These are phyloP conservation scores for Bryconaethiops microstoma DNA, from an alignment of 2,797 vertebrate genomes.

Conservation along the genomic window DNA sequence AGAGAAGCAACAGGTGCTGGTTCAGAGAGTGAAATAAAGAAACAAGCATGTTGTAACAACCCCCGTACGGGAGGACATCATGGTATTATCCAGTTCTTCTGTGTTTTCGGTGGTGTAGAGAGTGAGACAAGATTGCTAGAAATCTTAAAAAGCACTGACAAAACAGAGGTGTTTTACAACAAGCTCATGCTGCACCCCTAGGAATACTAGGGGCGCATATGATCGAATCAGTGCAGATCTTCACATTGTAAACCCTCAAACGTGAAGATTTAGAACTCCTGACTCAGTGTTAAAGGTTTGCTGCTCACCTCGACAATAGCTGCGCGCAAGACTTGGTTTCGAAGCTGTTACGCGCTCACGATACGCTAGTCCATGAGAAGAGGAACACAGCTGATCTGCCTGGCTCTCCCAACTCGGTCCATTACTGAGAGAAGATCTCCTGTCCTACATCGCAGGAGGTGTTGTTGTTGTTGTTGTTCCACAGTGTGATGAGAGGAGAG, in stretches of 20 bases:
- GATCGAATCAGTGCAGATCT: not conserved
- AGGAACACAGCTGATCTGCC: not conserved
- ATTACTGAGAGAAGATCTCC: conserved; percentile 9
- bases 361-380: not conserved
- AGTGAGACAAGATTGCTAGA: no score
- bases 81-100: no score
- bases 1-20: conserved; percentile 26
- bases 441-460: not conserved
- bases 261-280: not conserved
- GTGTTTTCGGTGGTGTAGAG: not conserved
- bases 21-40: not conserved
- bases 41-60: not conserved
- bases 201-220: no score
- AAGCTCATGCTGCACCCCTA: no score
- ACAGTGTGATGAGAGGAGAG: not conserved
- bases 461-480: not conserved
- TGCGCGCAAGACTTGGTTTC: not conserved
- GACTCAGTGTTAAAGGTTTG: not conserved
- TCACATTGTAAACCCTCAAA: not conserved
- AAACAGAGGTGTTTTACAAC: not conserved
- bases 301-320: conserved; percentile 34
- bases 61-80: not conserved
- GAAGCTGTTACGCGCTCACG: conserved; percentile 15
- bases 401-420: not conserved
- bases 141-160: not conserved